Percentiles rank a stretch among this genome's conserved stretches.
These are phyloP conservation scores for Chelonus formosanus DNA, from an alignment of 2,888 invertebrate genomes.

Conservation along the genomic window DNA sequence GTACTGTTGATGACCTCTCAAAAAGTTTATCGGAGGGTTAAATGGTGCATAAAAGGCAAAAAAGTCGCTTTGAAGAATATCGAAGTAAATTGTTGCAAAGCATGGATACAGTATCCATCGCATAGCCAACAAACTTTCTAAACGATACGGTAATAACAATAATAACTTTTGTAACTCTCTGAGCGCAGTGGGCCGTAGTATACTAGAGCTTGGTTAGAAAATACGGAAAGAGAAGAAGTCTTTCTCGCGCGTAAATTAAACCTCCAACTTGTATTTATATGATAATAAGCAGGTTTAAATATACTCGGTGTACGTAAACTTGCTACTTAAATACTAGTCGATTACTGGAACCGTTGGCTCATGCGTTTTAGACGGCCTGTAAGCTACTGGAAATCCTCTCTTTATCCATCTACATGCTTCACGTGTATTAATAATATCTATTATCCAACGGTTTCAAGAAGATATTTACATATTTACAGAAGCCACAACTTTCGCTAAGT, in stretches of 20 bases:
- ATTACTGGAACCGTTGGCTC: slow-evolving; percentile 45
- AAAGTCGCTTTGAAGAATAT: slow-evolving; percentile 4
- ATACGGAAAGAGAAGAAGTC: slow-evolving; percentile 36
- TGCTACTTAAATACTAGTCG: slow-evolving; percentile 62
- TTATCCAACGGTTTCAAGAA: slow-evolving; percentile 36
- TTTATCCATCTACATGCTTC: slow-evolving; percentile 28
- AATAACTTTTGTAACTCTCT: slow-evolving; percentile 64
- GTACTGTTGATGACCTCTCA: neutral
- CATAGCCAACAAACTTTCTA: slow-evolving; percentile 62
- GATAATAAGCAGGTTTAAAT: slow-evolving; percentile 65
- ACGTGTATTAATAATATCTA: slow-evolving; percentile 49
- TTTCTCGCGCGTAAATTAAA: slow-evolving; percentile 62
- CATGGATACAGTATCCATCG: slow-evolving; percentile 48
- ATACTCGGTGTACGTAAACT: slow-evolving; percentile 62
- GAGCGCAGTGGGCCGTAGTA: slow-evolving; percentile 32
- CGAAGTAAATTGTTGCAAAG: slow-evolving; percentile 10
- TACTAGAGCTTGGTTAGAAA: slow-evolving; percentile 20
- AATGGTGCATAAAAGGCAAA: neutral
- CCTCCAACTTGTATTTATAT: slow-evolving; percentile 65
- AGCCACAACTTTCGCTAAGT: slow-evolving; percentile 43
- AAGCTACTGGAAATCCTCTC: slow-evolving; percentile 23
- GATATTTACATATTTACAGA: slow-evolving; percentile 57
- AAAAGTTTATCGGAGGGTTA: neutral
- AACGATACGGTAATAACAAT: slow-evolving; percentile 64
- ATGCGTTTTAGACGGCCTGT: slow-evolving; percentile 14